These are phyloP conservation scores for Typhlichthys eigenmanni DNA, from an alignment of 2,797 vertebrate species.

Conservation along the genomic window DNA sequence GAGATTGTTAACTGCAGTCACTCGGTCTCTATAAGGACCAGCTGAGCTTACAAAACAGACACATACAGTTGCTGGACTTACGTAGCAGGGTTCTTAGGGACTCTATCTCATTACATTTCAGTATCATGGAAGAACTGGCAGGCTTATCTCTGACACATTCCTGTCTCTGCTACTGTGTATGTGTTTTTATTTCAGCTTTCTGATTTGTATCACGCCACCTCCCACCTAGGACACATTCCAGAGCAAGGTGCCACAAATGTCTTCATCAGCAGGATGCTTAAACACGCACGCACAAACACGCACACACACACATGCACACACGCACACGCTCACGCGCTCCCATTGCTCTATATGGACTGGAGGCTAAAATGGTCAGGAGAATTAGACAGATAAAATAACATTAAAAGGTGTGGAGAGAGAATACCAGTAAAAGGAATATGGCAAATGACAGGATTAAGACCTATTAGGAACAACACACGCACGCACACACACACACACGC, in stretches of 20 bases:
- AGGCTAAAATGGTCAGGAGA: background rate
- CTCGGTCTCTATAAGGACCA: too few relatives aligned
- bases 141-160: constrained; percentile 27
- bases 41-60: too few relatives aligned
- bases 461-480: background rate
- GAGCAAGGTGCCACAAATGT: constrained; percentile 17
- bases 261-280: constrained; percentile 1
- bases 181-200: constrained; percentile 28
- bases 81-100: too few relatives aligned
- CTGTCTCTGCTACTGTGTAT: background rate
- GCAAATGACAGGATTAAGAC: constrained; percentile 17
- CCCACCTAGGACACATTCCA: constrained; percentile 22
- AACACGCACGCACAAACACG: background rate
- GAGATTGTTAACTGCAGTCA: too few relatives aligned
- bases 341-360: background rate
- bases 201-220: constrained; percentile 13
- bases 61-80: too few relatives aligned
- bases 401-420: background rate
- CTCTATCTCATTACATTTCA: too few relatives aligned
- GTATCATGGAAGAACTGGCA: too few relatives aligned
- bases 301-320: background rate
- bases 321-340: background rate
- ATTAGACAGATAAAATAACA: constrained; percentile 18
- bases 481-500: background rate
- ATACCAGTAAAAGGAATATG: constrained; percentile 25